phyloP scores from a whole-genome alignment of 1,140 invertebrate genomes.

The Sesamia nonagrioides region DNA sequence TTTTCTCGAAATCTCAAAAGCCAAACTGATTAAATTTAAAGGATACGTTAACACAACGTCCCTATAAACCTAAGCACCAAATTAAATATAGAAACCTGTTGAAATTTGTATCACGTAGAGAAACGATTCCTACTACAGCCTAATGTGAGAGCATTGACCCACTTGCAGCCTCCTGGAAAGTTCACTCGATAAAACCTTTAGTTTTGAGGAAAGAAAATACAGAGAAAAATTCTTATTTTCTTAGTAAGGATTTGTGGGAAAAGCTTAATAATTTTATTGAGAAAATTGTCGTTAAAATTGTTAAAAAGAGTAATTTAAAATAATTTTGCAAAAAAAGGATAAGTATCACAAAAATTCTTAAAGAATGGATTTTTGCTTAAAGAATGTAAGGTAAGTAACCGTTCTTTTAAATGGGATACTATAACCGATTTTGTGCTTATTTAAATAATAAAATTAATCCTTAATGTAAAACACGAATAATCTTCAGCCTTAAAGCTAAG shows the following conservation, averaged over 20 bases:
- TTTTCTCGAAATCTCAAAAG: background rate
- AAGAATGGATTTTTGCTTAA: too few relatives aligned
- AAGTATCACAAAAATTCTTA: too few relatives aligned
- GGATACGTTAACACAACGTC: background rate
- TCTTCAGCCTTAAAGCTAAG: background rate
- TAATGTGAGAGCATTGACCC: slow-evolving; percentile 35
- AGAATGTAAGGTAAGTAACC: too few relatives aligned
- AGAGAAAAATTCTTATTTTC: background rate
- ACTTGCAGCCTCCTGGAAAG: background rate
- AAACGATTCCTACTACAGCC: background rate
- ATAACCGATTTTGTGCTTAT: too few relatives aligned
- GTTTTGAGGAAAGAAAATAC: background rate
- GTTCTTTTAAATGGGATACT: too few relatives aligned
- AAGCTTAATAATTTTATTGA: background rate
- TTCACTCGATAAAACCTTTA: slow-evolving; percentile 16
- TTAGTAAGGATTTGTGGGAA: background rate
- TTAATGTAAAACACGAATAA: background rate
- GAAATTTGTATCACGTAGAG: slow-evolving; percentile 35
- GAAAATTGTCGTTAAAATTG: too few relatives aligned
- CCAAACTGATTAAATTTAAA: background rate
- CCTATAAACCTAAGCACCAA: background rate
- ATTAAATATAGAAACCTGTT: slow-evolving; percentile 23
- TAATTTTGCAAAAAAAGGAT: too few relatives aligned
- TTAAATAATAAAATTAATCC: background rate
- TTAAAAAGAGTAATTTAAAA: too few relatives aligned